Percentiles rank a stretch among this genome's conserved stretches.
Conservation (phyloP, 2,113 vertebrate species). For the Thunnus maccoyii region DNA sequence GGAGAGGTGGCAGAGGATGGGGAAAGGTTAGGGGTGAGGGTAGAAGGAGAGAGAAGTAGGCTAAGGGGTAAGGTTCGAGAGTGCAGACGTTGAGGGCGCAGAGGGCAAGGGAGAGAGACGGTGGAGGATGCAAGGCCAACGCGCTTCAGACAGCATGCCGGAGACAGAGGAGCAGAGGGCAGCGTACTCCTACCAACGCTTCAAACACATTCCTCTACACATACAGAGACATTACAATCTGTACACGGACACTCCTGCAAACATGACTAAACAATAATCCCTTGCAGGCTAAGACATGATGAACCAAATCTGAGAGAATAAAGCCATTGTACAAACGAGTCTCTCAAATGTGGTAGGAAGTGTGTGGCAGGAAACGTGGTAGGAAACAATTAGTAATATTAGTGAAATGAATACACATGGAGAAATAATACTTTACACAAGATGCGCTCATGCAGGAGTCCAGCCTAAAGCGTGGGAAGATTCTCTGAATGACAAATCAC, state of each 20-base stretch:
- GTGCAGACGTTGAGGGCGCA: slow-evolving; percentile 25
- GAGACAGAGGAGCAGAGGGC: slow-evolving; percentile 54
- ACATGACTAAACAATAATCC: slow-evolving; percentile 8
- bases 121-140: slow-evolving; percentile 41
- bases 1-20: slow-evolving; percentile 15
- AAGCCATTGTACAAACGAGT: not conserved
- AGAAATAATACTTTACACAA: slow-evolving; percentile 26
- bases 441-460: slow-evolving; percentile 22
- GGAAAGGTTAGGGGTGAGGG: not conserved
- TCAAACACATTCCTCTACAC: slow-evolving; percentile 76
- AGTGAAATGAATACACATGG: slow-evolving; percentile 15
- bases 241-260: slow-evolving; percentile 32
- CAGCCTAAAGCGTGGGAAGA: slow-evolving; percentile 64
- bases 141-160: slow-evolving; percentile 59
- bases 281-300: not conserved
- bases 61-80: not conserved
- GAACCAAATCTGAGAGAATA: not conserved
- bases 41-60: slow-evolving; percentile 8
- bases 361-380: too few species aligned
- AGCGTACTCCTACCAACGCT: slow-evolving; percentile 62
- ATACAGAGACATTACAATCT: slow-evolving; percentile 44
- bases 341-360: not conserved
- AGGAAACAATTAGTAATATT: slow-evolving; percentile 8
- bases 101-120: slow-evolving; percentile 26
- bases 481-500: slow-evolving; percentile 37